These are phyloP conservation scores for Gerris lacustris DNA, from an alignment of 2,888 invertebrate species.

Conservation along the genomic window DNA sequence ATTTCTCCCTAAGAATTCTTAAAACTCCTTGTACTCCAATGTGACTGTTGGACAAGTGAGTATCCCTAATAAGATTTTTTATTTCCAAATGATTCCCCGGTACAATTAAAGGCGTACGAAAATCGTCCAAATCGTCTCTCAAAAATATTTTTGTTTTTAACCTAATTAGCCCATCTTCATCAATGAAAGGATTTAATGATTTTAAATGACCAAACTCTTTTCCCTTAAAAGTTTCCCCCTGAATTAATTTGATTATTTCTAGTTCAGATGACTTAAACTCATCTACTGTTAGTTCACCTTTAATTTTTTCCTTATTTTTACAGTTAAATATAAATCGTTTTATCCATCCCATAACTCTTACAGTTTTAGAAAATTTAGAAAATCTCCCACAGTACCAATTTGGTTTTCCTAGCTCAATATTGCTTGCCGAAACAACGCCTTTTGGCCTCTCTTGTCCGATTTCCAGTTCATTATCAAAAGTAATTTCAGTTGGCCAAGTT, in stretches of 20 bases:
- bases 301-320: slow-evolving; percentile 22
- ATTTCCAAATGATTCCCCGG: slow-evolving; percentile 16
- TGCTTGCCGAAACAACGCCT: too few relatives aligned
- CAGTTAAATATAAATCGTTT: slow-evolving; percentile 12
- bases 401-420: background rate
- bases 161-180: slow-evolving; percentile 12
- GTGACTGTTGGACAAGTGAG: slow-evolving; percentile 3
- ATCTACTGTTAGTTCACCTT: slow-evolving; percentile 7
- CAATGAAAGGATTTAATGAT: slow-evolving; percentile 3
- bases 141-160: slow-evolving; percentile 18
- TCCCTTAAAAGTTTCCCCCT: slow-evolving; percentile 6
- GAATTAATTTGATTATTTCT: slow-evolving; percentile 6
- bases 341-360: slow-evolving; percentile 17
- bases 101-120: slow-evolving; percentile 16
- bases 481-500: too few relatives aligned
- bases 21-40: slow-evolving; percentile 14
- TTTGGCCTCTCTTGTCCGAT: too few relatives aligned
- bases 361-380: slow-evolving; percentile 7
- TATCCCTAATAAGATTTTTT: slow-evolving; percentile 12
- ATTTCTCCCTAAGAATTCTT: slow-evolving; percentile 14
- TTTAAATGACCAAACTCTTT: background rate
- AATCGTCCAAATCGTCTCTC: slow-evolving; percentile 17
- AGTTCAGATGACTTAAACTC: background rate
- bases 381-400: slow-evolving; percentile 2
- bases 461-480: too few relatives aligned